phyloP scores from a whole-genome alignment of 2,888 invertebrate genomes.

The Endomychus coccineus region DNA sequence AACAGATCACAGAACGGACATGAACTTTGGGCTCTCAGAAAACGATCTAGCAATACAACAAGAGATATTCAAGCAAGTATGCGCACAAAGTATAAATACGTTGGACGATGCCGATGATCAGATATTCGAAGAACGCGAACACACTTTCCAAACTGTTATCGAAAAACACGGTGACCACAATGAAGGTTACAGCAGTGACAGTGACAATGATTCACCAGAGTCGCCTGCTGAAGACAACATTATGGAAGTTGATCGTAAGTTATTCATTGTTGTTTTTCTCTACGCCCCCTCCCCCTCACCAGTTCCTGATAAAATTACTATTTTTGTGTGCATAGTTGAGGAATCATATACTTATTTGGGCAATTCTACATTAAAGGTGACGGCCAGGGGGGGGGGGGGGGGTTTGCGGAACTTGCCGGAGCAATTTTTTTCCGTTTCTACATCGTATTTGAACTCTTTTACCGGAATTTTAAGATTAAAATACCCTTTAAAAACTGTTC shows the following conservation, averaged over 20 bases:
- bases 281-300: too few species aligned
- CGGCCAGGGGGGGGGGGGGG: too few species aligned
- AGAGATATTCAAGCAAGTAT: slow-evolving; percentile 57
- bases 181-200: slow-evolving; percentile 42
- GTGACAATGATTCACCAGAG: slow-evolving; percentile 47
- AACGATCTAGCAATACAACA: slow-evolving; percentile 44
- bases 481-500: too few species aligned
- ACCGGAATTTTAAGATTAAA: too few species aligned
- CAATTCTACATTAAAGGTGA: too few species aligned
- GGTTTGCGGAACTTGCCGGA: too few species aligned
- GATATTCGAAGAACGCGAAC: slow-evolving; percentile 45
- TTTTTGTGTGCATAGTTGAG: too few species aligned
- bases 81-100: slow-evolving; percentile 39
- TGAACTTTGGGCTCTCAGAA: slow-evolving; percentile 44
- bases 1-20: slow-evolving; percentile 34
- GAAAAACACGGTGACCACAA: slow-evolving; percentile 39
- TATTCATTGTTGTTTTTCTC: too few species aligned
- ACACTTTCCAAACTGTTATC: slow-evolving; percentile 46
- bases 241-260: slow-evolving; percentile 32
- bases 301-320: too few species aligned
- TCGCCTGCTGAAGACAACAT: slow-evolving; percentile 40
- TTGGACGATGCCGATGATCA: slow-evolving; percentile 41
- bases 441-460: too few species aligned
- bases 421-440: too few species aligned
- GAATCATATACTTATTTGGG: too few species aligned